Evolutionary conservation across 2,113 vertebrate genomes (phyloP), one percentile per base, ranked within the genome.

Genomic region (Candoia aspera): DNA sequence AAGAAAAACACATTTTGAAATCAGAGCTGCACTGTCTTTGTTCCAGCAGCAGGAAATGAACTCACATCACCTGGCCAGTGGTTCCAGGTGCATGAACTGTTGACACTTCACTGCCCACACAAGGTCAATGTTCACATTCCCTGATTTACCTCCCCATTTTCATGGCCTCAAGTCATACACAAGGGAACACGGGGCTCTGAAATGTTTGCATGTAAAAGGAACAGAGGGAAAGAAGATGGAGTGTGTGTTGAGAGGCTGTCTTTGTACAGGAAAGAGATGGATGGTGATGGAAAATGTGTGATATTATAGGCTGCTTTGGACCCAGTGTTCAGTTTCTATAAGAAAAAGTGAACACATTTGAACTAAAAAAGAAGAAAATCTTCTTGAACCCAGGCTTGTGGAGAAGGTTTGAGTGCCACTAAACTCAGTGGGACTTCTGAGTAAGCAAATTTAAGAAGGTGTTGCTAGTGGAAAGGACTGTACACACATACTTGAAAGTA

Each of bases 1-100:
- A 86, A 24, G 49, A 59, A 91, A 91, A 73, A 29, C 62, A 86
- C 85, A 46, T 87, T 91, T 87, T 37, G 15, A 91, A 73, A 91
- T 13, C 53, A 17, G 53, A 87, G 85, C 53, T 29, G 54, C 23
- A 87, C 68, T 2, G 53, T 87, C 37, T 73, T 87, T 87, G 85
- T 91, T 91, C 33, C 60, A 58, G 90, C n/a, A 58, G 54, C 64
- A 87, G 13, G 53, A 86, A 91, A 79, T 87, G 62, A 87, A 91
- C 62, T 55, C 85, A 37, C 33, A 91, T 64, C 85, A 85, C 90
- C 90, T 73, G 21, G 53, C 85, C 62, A 91, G 53, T 24, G 5
- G 60, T 91, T 91, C 90, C 53, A 37, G 85, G 46, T 21, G 21
- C n/a, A 49, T 73, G 85, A 91, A 79, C 85, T 79, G 90, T 87